A percentile compares a stretch with the other conserved stretches of the same genome.
Evolutionary conservation across 2,113 vertebrate species (phyloP).

Genomic region (Syngnathus typhle): DNA sequence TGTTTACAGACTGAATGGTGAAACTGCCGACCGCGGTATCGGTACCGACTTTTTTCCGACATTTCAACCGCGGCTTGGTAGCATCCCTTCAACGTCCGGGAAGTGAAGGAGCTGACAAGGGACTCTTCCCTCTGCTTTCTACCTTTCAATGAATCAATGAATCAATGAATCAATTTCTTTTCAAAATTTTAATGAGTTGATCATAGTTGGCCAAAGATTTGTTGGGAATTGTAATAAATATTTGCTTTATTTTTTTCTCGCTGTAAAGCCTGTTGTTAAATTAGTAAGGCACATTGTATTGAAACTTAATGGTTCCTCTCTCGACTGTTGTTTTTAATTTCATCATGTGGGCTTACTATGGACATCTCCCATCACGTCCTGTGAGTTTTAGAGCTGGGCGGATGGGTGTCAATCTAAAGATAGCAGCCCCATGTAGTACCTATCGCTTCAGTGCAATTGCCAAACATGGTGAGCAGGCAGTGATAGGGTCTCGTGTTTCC

Average conservation of each 20-base stretch:
- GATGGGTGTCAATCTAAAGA: slow-evolving; percentile 66
- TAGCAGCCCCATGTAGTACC: slow-evolving; percentile 56
- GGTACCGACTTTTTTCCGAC: too few relatives aligned
- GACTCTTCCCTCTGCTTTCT: too few relatives aligned
- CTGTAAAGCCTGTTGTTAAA: neutral
- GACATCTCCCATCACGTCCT: slow-evolving; percentile 5
- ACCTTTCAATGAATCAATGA: too few relatives aligned
- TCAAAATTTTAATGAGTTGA: too few relatives aligned
- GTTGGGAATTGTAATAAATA: fast-evolving
- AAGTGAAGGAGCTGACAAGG: too few relatives aligned
- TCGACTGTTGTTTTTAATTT: slow-evolving; percentile 12
- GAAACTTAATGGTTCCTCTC: neutral
- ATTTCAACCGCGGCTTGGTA: too few relatives aligned
- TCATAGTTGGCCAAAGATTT: neutral
- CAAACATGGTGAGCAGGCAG: slow-evolving; percentile 70
- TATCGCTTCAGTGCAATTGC: slow-evolving; percentile 51
- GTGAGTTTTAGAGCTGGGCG: slow-evolving; percentile 36
- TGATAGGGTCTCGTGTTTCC: slow-evolving; percentile 39
- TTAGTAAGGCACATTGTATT: neutral
- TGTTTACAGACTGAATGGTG: too few relatives aligned
- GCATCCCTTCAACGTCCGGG: too few relatives aligned
- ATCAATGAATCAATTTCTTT: too few relatives aligned
- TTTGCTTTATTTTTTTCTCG: neutral
- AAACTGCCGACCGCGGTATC: too few relatives aligned
- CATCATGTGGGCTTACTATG: slow-evolving; percentile 10